Conservation (phyloP, 2,113 vertebrate genomes). For the Poeciliopsis occidentalis region DNA sequence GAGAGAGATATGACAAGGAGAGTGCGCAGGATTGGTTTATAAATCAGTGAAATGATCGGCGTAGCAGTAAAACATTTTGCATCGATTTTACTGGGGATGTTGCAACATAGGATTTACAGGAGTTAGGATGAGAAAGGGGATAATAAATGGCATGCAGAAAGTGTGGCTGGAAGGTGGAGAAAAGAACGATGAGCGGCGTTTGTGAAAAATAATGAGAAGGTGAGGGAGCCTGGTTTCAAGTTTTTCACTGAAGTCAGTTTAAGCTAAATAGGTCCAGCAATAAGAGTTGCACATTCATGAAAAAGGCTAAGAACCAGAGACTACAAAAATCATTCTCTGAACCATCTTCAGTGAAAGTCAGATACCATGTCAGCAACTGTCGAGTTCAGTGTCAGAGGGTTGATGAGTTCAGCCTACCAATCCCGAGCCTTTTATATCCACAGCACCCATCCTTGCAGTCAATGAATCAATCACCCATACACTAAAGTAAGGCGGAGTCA, state of each 20-base stretch:
- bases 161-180: neutral
- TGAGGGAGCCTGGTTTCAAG: constrained; percentile 7
- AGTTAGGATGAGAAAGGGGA: neutral
- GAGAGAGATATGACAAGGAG: constrained; percentile 12
- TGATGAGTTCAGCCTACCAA: neutral
- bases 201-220: constrained; percentile 15
- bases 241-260: neutral
- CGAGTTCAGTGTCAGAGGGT: neutral
- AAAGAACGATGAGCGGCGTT: constrained; percentile 12
- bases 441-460: neutral
- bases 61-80: constrained; percentile 17
- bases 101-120: neutral
- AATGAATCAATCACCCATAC: neutral
- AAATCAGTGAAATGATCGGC: constrained; percentile 26
- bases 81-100: constrained; percentile 11
- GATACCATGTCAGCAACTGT: neutral
- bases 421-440: neutral
- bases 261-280: neutral
- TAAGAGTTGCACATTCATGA: neutral
- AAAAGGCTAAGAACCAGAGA: neutral
- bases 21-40: constrained; percentile 8
- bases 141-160: constrained; percentile 23
- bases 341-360: neutral
- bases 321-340: neutral
- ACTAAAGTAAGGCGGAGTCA: neutral